Evolutionary conservation across 2,888 invertebrate genomes (phyloP).

Genomic region (Drosophila algonquin): DNA sequence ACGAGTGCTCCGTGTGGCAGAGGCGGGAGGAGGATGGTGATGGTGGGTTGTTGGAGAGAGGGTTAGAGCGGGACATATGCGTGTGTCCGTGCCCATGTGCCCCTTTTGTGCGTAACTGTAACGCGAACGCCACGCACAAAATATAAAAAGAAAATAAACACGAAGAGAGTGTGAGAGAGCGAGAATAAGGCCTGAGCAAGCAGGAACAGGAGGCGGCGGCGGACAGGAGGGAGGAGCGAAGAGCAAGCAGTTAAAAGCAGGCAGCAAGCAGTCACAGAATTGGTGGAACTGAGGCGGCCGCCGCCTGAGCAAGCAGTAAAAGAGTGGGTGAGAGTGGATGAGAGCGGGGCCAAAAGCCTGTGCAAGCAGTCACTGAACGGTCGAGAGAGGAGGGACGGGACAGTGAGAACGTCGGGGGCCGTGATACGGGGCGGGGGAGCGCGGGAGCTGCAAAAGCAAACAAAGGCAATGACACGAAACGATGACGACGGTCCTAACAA

Average conservation of each 20-base stretch:
- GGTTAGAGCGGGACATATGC: constrained; percentile 33
- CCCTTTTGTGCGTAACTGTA: constrained; percentile 65
- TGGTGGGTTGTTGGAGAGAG: constrained; percentile 10
- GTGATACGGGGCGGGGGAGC: no score
- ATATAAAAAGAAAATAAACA: constrained; percentile 75
- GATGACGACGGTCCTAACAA: constrained; percentile 51
- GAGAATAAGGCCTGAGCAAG: not conserved
- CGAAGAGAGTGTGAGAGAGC: constrained; percentile 33
- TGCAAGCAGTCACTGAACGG: not conserved
- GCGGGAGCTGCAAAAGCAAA: constrained; percentile 64
- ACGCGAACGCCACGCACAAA: constrained; percentile 63
- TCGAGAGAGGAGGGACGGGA: not conserved
- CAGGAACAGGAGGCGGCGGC: not conserved
- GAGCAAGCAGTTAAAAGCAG: constrained; percentile 1
- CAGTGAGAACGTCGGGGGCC: not conserved
- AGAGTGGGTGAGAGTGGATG: constrained; percentile 23
- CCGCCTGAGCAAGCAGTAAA: no score
- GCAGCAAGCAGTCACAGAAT: not conserved
- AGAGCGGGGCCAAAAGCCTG: not conserved
- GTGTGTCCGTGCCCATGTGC: constrained; percentile 57
- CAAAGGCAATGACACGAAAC: constrained; percentile 81
- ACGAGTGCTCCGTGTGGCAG: constrained; percentile 51
- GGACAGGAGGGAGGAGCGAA: constrained; percentile 1
- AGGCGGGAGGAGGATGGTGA: not conserved
- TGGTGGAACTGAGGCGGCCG: not conserved